phyloP scores from a whole-genome alignment of 1,140 invertebrate genomes.

The Phocides pigmalion region DNA sequence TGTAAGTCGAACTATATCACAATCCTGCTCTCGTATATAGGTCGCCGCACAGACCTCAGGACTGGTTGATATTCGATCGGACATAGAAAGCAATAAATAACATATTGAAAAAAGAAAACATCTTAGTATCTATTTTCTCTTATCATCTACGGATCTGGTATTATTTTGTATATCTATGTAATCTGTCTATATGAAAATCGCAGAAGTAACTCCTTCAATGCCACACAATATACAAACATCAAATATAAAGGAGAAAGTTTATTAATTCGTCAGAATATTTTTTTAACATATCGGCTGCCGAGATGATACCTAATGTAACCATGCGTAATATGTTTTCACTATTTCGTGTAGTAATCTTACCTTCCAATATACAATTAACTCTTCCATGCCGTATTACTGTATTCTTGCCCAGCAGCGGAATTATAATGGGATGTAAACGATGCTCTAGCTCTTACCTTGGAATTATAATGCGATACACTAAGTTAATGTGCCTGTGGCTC shows the following conservation, averaged over 20 bases:
- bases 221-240: too few species aligned
- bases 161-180: neutral
- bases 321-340: too few species aligned
- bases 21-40: neutral
- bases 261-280: too few species aligned
- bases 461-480: neutral
- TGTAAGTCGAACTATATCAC: neutral
- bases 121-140: too few species aligned
- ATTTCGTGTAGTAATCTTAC: too few species aligned
- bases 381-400: neutral
- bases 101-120: neutral
- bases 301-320: too few species aligned
- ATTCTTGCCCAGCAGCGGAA: neutral
- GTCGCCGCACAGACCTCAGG: neutral
- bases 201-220: too few species aligned
- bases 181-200: too few species aligned
- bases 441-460: neutral
- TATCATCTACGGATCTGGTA: too few species aligned
- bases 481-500: neutral
- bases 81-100: slow-evolving; percentile 3
- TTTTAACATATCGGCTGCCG: too few species aligned
- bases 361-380: neutral
- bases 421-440: neutral
- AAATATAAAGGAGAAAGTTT: too few species aligned
- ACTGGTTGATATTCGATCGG: neutral